Conservation (phyloP, 2,113 vertebrate genomes). For the Dunckerocampus dactyliophorus region DNA sequence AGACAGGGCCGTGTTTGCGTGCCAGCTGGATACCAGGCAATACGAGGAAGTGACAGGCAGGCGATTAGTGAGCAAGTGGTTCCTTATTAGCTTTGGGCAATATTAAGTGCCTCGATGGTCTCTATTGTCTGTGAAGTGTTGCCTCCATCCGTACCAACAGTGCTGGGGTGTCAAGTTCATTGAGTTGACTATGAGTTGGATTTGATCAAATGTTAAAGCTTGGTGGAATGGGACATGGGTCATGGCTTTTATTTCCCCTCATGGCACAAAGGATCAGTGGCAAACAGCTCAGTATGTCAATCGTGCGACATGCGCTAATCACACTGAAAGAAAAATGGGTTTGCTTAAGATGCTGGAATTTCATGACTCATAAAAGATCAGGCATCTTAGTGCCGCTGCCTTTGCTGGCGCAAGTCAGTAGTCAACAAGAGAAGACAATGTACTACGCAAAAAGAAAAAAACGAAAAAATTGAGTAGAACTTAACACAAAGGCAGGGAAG, state of each 20-base stretch:
- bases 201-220: constrained; percentile 55
- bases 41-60: constrained; percentile 61
- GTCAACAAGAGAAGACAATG: constrained; percentile 12
- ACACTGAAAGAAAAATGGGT: neutral
- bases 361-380: constrained; percentile 16
- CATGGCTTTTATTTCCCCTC: constrained; percentile 43
- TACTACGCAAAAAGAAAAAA: neutral
- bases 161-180: constrained; percentile 45
- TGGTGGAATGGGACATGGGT: constrained; percentile 36
- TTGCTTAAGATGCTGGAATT: constrained; percentile 23
- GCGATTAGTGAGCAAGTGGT: constrained; percentile 61
- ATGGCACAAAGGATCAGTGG: constrained; percentile 22
- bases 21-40: constrained; percentile 59
- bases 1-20: constrained; percentile 36
- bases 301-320: constrained; percentile 12
- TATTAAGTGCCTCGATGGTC: constrained; percentile 54
- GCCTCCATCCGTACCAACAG: constrained; percentile 36
- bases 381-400: constrained; percentile 15
- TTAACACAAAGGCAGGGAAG: constrained; percentile 1
- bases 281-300: constrained; percentile 25
- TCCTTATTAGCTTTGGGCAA: constrained; percentile 55
- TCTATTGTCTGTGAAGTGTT: constrained; percentile 42
- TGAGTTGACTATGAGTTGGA: constrained; percentile 47
- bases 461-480: neutral
- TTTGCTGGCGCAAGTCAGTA: neutral